Conservation (phyloP, 1,140 invertebrate genomes). For the Camponotus vicinus region DNA sequence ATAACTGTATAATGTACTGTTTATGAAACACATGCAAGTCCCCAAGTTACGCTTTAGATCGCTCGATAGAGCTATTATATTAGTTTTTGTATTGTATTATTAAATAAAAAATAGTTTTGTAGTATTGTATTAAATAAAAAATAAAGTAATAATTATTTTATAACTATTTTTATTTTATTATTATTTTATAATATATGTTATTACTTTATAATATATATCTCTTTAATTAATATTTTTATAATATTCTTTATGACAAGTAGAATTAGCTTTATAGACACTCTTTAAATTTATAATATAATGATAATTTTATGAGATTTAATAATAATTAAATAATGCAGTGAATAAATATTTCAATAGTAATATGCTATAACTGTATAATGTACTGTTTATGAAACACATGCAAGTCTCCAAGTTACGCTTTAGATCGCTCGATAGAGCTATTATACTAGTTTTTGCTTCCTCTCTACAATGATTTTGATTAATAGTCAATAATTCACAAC, state of each 20-base stretch:
- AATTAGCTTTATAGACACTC: not conserved
- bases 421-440: slow-evolving; percentile 38
- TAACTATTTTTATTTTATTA: not conserved
- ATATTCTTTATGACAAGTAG: not conserved
- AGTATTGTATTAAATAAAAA: not conserved
- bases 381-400: not conserved
- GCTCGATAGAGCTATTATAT: slow-evolving; percentile 45
- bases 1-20: not conserved
- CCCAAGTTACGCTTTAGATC: slow-evolving; percentile 5
- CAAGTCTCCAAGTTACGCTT: slow-evolving; percentile 9
- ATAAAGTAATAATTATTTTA: not conserved
- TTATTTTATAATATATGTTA: not conserved
- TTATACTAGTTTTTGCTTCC: slow-evolving; percentile 15
- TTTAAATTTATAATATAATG: not conserved
- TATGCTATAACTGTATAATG: not conserved
- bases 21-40: not conserved
- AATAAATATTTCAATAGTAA: not conserved
- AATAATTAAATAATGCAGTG: slow-evolving; percentile 13
- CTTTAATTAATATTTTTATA: not conserved
- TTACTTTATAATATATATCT: not conserved
- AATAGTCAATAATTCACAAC: slow-evolving; percentile 54
- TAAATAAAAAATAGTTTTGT: too few relatives aligned
- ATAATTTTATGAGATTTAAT: not conserved
- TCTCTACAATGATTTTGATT: slow-evolving; percentile 50
- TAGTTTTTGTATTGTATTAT: not conserved